Conservation (phyloP, 2,797 vertebrate genomes). For the Pangasius mekongensis region DNA sequence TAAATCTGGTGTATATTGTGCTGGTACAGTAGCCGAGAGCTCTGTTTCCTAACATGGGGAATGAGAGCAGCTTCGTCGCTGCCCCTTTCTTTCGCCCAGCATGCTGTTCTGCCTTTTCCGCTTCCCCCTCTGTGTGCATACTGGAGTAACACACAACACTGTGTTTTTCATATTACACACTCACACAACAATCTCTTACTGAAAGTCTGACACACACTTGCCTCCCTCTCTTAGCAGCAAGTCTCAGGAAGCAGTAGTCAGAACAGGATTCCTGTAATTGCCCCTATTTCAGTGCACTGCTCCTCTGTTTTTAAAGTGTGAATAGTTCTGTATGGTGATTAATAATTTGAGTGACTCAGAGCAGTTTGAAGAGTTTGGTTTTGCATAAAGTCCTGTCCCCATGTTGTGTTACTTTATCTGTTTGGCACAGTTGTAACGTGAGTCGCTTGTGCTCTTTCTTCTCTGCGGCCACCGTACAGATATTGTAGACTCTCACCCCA, state of each 20-base stretch:
- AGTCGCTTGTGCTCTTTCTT: conserved; percentile 55
- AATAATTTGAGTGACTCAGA: conserved; percentile 23
- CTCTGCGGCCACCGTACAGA: conserved; percentile 45
- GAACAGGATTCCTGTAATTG: conserved; percentile 53
- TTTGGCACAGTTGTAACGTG: conserved; percentile 53
- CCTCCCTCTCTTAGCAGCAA: conserved; percentile 41
- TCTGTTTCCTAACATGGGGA: conserved; percentile 32
- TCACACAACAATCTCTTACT: conserved; percentile 53
- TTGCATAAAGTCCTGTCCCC: conserved; percentile 37
- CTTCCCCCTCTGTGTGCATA: conserved; percentile 26
- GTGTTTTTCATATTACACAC: conserved; percentile 52
- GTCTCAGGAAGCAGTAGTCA: conserved; percentile 56
- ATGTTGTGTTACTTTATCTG: conserved; percentile 54
- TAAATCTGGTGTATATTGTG: conserved; percentile 47
- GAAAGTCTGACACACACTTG: conserved; percentile 61
- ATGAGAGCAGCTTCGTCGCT: conserved; percentile 25
- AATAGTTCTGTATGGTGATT: conserved; percentile 33
- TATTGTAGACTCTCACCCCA: conserved; percentile 59
- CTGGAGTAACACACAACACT: conserved; percentile 44
- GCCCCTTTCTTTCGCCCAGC: conserved; percentile 34
- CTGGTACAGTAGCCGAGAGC: conserved; percentile 33
- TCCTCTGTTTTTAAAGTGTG: conserved; percentile 1
- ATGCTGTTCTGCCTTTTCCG: conserved; percentile 31
- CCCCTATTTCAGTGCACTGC: conserved; percentile 16
- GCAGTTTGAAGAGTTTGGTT: conserved; percentile 29